Evolutionary conservation across 2,888 invertebrate genomes (phyloP), one percentile per base, ranked within the genome.

Genomic region (Oithona nana): DNA sequence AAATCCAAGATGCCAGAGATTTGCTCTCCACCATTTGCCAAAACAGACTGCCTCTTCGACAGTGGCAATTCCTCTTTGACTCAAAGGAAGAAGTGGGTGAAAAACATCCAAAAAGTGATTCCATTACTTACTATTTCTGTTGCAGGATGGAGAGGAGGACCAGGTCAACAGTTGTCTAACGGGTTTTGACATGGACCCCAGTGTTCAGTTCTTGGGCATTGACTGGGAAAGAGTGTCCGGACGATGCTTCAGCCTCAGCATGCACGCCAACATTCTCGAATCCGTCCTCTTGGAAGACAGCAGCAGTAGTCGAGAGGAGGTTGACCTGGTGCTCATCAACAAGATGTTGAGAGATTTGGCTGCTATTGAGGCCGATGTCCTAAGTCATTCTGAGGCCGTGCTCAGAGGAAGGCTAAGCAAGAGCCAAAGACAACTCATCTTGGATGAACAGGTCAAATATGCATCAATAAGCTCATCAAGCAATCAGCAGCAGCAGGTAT

Each of bases 1-100:
- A 59, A 50, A 39, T 59, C 24, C 49, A 59, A 50, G 59, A 59
- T 22, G 49, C 59, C 39, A 59, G 29, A n/a, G 59, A 59, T 20
- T 20, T 48, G 13, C 24, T 59, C 26, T 50, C 24, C n/a, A 20
- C 59, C 48, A 20, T 59, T 6, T 39, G 39, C 26, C 24, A 59
- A 50, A 13, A 24, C 20, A 22, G 59, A 1, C 50, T 59, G n/a
- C 20, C 59, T 28, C 26, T 26, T 24, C n/a, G 59, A 16, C 59
- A 59, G 28, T 29, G 24, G 3, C 24, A 20, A 8, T 50, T 59
- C 22, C 49, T 59, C 13, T 22, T n/a, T 28, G n/a, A 22, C 50
- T 49, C 50, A 3, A 49, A n/a, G 8, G 50, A 49, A 49, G n/a
- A n/a, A 3, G 50, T 20, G 2, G 50, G 20, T 22, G 50, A 49